Base-by-base conservation (phyloP, 1,140 invertebrate genomes). In the Rhopalosiphum padi region DNA sequence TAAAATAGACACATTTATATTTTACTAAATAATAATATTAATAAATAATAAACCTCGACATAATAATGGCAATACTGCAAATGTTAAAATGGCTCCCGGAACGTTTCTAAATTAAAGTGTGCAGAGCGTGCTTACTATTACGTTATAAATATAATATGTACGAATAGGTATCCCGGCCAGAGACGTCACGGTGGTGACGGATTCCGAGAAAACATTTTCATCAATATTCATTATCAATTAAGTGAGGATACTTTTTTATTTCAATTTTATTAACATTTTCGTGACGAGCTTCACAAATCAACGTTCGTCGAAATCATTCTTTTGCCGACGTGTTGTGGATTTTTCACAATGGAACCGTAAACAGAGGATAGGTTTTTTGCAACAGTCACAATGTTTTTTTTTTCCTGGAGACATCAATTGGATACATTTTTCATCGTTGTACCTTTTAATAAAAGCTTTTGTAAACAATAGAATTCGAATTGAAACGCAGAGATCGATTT, bases 371-470 rank as follows among this genome's bases (percentile, higher is more conserved):
- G 46, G 22, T 90, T 90, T 68, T 90, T 68, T n/a, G 8, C 23
- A 11, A 25, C 35, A 37, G 53, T 60, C 30, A 37, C 30, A 48
- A 46, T 91, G 89, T 90, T 30, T 83, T 91, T 91, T 21, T 68
- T 30, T 35, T 37, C 22, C 37, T 55, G 30, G 23, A 91, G 43
- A 83, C 77, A 83, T 91, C 90, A 83, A 91, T 82, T 83, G 90
- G 46, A 83, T 51, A 83, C 90, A 83, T 91, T 91, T 91, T 51
- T 83, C 68, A 91, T 91, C 46, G 90, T 83, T 48, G 68, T 83
- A 82, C 90, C 41, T 83, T 91, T 82, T 91, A 91, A 91, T 91
- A 91, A 91, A 91, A 91, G 43, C 90, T 48, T 91, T 91, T 22
- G 43, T 46, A 83, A 91, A 91, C 68, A 83, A 91, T 83, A n/a